Base-by-base conservation (phyloP, 2,797 vertebrate genomes). In the Poeciliopsis presidionis region DNA sequence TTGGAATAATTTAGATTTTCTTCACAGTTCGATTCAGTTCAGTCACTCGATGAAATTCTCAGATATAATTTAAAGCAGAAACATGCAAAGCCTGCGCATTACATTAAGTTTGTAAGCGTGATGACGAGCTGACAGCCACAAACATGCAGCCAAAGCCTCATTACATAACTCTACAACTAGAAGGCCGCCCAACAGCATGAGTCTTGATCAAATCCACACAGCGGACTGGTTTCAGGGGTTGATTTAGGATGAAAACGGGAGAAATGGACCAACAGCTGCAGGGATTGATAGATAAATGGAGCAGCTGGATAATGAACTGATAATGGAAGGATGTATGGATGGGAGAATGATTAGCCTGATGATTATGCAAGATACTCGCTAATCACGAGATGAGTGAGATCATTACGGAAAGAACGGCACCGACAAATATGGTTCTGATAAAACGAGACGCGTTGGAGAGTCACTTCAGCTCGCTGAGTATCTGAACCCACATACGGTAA, bases 101-200 rank as follows among this genome's bases (percentile, higher is more conserved):
- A 0, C 72, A 69, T 39, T 81, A 57, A 72, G 51, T 65, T n/a
- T 45, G 13, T 59, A 73, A 85, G 77, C 72, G 46, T 65, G 77
- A n/a, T 22, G 1, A 74, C 28, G 84, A 80, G 84, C 82, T 87
- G 86, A 86, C 86, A 72, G 83, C 72, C 84, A 82, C 86, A 83
- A 74, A 82, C 83, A 84, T 86, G 76, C 89, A 79, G 69, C 86
- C 81, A 81, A 86, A 93, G 82, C 87, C 84, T 74, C 59, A 83
- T 93, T 94, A 89, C 84, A 79, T 93, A 91, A 93, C 76, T 91
- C 83, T 86, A 87, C 87, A 85, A 90, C 88, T 81, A 81, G 59
- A 75, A 84, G 85, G 75, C 63, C 28, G 59, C 77, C 82, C 80
- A 73, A 88, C 83, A 73, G 76, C 41, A 61, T 71, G 75, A 59